phyloP scores from a whole-genome alignment of 64 coral and sea anemone genomes.

The Dendrophyllia cribrosa region DNA sequence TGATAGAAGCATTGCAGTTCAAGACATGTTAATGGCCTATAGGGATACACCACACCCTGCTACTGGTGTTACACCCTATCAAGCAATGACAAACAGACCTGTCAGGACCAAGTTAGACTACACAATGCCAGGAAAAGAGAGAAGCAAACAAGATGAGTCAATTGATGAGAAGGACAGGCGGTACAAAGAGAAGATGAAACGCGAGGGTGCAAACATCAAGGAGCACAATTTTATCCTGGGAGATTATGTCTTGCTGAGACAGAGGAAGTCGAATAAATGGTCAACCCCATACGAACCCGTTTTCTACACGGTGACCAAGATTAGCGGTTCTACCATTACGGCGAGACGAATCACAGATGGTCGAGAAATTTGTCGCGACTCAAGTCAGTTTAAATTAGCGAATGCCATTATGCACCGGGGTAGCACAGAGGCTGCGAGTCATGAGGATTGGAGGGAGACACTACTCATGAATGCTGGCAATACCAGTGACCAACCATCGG shows the following conservation, averaged over 20 bases:
- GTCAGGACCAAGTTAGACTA: constrained; percentile 41
- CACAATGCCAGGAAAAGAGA: not conserved
- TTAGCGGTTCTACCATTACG: constrained; percentile 59
- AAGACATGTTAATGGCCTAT: constrained; percentile 65
- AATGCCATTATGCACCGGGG: constrained; percentile 33
- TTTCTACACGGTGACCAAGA: constrained; percentile 52
- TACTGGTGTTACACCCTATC: constrained; percentile 42
- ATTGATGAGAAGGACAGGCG: not conserved
- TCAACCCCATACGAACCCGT: constrained; percentile 57
- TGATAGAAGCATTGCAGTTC: constrained; percentile 3
- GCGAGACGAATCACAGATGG: constrained; percentile 60
- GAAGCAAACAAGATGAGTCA: not conserved
- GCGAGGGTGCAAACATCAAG: constrained; percentile 19
- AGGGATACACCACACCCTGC: constrained; percentile 59
- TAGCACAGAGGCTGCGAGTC: not conserved
- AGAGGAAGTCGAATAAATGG: constrained; percentile 47
- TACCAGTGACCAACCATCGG: not conserved
- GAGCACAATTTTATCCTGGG: constrained; percentile 38
- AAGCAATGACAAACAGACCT: constrained; percentile 53
- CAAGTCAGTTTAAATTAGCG: constrained; percentile 54
- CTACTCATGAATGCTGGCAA: not conserved
- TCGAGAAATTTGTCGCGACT: constrained; percentile 43
- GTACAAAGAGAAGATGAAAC: constrained; percentile 22
- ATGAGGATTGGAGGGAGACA: constrained; percentile 14
- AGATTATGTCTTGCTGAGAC: constrained; percentile 49